Base-by-base conservation (phyloP, 30 jellyfish, hydroid and myxozoan genomes). In the Hydractinia echinata region DNA sequence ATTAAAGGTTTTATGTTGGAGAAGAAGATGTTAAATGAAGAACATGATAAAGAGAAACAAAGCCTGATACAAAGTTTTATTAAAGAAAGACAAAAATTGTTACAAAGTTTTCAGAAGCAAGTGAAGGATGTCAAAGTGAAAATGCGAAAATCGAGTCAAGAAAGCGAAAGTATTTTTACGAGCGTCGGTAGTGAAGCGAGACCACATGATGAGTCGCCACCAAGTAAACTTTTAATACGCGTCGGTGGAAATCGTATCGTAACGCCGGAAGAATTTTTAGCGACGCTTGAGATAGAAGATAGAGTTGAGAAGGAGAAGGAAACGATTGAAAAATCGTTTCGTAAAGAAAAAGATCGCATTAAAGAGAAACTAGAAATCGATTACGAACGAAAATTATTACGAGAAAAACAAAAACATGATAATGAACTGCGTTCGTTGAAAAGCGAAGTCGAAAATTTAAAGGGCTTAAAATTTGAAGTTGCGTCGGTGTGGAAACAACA, bases 1-100 rank as follows among this genome's bases (percentile, higher is more conserved):
- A 77, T 93, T 50, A 83, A 93, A 61, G 99, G 99, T 0, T 93
- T 93, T 78, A 79, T 93, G 44, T 73, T 93, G 60, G 99, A 93
- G 84, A 93, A 93, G 66, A 84, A 79, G 64, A 73, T 83, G 21
- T 61, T 93, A 11, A 79, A 70, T 54, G 84, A 87, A 64, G 96
- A 87, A 58, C 99, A 93, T 82, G 89, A 93, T 73, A 88, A 87
- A 61, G 99, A 93, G 60, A 93, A 93, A 67, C 81, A 80, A 44
- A 90, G 73, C 14, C 53, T 93, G 8, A 81, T 87, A n/a, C 82
- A 82, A 7, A 81, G 85, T 68, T 87, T 93, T 67, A 69, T 93
- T 74, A 80, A 87, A 51, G 99, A 93, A 8, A 76, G 95, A 61
- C 89, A 86, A 49, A 84, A 80, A 4, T 19, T 93, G 85, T 68